phyloP scores from a whole-genome alignment of 1,140 invertebrate genomes.

The Heliothis virescens region DNA sequence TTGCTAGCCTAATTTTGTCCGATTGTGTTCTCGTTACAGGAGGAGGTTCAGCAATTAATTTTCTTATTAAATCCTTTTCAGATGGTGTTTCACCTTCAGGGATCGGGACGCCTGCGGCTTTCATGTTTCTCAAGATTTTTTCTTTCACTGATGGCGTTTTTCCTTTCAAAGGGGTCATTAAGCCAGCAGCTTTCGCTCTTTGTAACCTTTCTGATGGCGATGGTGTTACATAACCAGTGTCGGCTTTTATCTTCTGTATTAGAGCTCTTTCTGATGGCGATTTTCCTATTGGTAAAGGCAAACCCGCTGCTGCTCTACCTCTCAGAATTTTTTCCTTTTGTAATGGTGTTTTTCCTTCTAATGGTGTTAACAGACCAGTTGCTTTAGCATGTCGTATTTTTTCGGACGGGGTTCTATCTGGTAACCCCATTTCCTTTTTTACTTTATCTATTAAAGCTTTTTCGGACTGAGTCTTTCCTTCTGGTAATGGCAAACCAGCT shows the following conservation, averaged over 20 bases:
- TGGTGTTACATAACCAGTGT: conserved; percentile 43
- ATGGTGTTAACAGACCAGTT: conserved; percentile 51
- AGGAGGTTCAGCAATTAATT: not conserved
- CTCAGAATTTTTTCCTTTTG: conserved; percentile 64
- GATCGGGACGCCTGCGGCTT: conserved; percentile 51
- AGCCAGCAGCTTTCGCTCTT: conserved; percentile 56
- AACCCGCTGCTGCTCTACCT: conserved; percentile 57
- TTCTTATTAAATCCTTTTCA: conserved; percentile 2
- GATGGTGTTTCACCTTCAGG: conserved; percentile 40
- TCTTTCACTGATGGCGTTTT: conserved; percentile 63
- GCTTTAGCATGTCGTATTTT: conserved; percentile 49
- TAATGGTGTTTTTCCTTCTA: conserved; percentile 56
- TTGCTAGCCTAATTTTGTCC: conserved; percentile 20
- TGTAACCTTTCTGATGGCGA: conserved; percentile 62
- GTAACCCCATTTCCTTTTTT: not conserved
- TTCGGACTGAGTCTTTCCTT: conserved; percentile 57
- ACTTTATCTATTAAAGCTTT: conserved; percentile 59
- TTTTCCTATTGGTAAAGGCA: conserved; percentile 59
- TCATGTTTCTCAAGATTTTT: conserved; percentile 57
- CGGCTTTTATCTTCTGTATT: conserved; percentile 56
- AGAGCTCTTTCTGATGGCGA: conserved; percentile 61
- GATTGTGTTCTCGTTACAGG: not conserved
- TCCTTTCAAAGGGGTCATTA: conserved; percentile 59
- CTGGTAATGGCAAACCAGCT: conserved; percentile 48
- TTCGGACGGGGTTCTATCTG: not conserved